Evolutionary conservation across 2,797 vertebrate species (phyloP).

Genomic region (Sylvia borin): DNA sequence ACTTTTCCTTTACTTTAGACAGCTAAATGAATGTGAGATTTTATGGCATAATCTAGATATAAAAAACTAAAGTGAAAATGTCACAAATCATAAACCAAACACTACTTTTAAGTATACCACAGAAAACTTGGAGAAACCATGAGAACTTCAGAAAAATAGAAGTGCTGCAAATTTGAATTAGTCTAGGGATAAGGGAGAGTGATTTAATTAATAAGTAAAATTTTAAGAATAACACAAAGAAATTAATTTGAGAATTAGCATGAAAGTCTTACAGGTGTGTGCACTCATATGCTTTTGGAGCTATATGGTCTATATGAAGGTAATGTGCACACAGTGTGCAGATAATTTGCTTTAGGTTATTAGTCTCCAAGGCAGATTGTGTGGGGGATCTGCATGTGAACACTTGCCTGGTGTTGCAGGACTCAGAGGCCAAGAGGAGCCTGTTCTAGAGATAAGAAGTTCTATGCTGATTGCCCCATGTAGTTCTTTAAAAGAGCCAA

Average conservation of each 20-base stretch:
- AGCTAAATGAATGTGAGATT: slow-evolving; percentile 52
- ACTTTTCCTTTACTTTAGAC: slow-evolving; percentile 34
- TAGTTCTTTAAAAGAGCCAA: background rate
- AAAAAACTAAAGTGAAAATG: background rate
- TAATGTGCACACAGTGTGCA: background rate
- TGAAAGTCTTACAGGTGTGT: background rate
- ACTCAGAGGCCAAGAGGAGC: background rate
- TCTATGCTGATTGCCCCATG: background rate
- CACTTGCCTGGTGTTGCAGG: background rate
- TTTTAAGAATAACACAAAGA: background rate
- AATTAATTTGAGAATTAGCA: background rate
- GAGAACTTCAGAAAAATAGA: background rate
- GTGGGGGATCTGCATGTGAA: background rate
- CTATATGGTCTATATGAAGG: background rate
- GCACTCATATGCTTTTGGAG: background rate
- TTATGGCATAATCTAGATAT: background rate
- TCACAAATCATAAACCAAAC: background rate
- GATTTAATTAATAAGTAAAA: background rate
- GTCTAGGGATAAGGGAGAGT: background rate
- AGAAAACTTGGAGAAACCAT: background rate
- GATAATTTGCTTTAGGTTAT: background rate
- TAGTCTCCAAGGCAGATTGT: background rate
- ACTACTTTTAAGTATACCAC: background rate
- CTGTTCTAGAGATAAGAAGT: background rate
- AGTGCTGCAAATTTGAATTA: background rate